Evolutionary conservation across 2,888 invertebrate genomes (phyloP).

Genomic region (Athalia cordata): DNA sequence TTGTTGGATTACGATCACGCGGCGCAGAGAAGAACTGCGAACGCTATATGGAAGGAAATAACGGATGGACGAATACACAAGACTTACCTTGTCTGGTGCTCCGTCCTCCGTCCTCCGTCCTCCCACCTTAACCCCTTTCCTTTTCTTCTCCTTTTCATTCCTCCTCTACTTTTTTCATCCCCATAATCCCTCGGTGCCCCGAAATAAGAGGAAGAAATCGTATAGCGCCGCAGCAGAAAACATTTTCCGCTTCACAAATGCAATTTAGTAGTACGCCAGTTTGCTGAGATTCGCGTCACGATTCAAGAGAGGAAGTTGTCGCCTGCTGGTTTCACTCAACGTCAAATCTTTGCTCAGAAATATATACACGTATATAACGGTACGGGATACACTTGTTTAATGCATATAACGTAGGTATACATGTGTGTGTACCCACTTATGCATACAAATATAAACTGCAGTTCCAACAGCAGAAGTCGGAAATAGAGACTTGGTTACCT

Average conservation of each 20-base stretch:
- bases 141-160: neutral
- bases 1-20: conserved; percentile 28
- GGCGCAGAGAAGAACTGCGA: conserved; percentile 19
- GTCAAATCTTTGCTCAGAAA: neutral
- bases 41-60: no score
- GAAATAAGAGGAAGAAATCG: conserved; percentile 34
- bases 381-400: no score
- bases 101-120: neutral
- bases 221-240: conserved; percentile 29
- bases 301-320: conserved; percentile 7
- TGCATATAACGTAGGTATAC: no score
- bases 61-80: conserved; percentile 17
- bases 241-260: conserved; percentile 34
- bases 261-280: conserved; percentile 30
- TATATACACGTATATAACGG: no score
- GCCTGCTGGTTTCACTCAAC: conserved; percentile 18
- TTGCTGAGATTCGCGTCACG: conserved; percentile 28
- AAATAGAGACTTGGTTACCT: neutral
- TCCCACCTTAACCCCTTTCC: conserved; percentile 12
- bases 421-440: no score
- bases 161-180: no score
- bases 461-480: no score
- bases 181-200: neutral
- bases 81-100: conserved; percentile 4
- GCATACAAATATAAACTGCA: no score